Base-by-base conservation (phyloP, 2,797 vertebrate genomes). In the Kryptolebias ocellatus region DNA sequence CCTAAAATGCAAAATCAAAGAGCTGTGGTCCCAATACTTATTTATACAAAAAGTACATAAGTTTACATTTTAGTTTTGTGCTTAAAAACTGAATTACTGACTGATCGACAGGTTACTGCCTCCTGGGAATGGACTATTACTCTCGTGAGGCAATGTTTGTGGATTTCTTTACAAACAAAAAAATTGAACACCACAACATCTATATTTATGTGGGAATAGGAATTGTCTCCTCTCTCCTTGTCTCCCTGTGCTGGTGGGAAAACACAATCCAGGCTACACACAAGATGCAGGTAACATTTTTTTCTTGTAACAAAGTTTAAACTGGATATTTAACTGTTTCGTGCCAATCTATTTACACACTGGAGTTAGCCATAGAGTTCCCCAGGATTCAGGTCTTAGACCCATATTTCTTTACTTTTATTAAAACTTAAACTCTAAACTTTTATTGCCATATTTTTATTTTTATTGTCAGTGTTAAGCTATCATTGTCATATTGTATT, bases 201-300 rank as follows among this genome's bases (percentile, higher is more conserved):
- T 93, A 53, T 17, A 0, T 67, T 0, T 94, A 86, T n/a, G 53
- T 95, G 27, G 92, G 15, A 29, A 5, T 94, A 34, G 93, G 90
- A n/a, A 88, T 94, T 58, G 64, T 94, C 5, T 76, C 89, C 8
- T 92, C 92, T 1, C 6, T 94, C 9, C 81, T 95, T 0, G 55
- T 94, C 44, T 95, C 94, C 1, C 28, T 94, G 16, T 94, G 93
- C 74, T 95, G 94, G 94, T 95, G 94, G 94, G 94, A 95, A 85
- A 95, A 95, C 70, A 82, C 91, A 16, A 28, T 94, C 28, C 93
- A 93, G 82, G 93, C 93, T 24, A 87, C 89, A 29, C 91, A 88
- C 70, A 74, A 51, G 17, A 81, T 93, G 81, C 75, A 83, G 86
- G 90, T 91, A 77, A 24, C 20, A 24, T 24, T 24, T 24, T 24